Evolutionary conservation across 2,888 invertebrate species (phyloP).

Genomic region (Chelonus formosanus): DNA sequence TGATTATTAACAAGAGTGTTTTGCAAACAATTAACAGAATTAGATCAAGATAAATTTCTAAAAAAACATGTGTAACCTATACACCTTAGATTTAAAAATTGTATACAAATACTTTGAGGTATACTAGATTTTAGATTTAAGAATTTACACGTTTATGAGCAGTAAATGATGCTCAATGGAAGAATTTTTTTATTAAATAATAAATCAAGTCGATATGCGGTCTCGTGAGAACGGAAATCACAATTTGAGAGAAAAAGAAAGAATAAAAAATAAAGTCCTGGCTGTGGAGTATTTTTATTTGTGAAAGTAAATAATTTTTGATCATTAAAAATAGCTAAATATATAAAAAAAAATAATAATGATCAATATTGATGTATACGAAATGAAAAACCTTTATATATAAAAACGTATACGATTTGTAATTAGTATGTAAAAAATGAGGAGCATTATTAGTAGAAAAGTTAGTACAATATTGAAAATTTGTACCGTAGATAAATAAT

Average conservation of each 20-base stretch:
- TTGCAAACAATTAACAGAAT: no score
- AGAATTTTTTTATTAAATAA: constrained; percentile 11
- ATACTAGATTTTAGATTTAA: constrained; percentile 58
- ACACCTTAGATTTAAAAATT: constrained; percentile 8
- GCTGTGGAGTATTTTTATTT: constrained; percentile 37
- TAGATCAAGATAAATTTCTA: no score
- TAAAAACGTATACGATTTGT: constrained; percentile 31
- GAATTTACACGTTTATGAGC: constrained; percentile 35
- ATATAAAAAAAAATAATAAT: constrained; percentile 12
- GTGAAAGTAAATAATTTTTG: constrained; percentile 15
- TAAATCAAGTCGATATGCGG: constrained; percentile 6
- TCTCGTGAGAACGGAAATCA: constrained; percentile 19
- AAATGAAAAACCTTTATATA: constrained; percentile 1
- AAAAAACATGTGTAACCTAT: no score
- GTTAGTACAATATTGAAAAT: constrained; percentile 6
- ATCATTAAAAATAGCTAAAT: no score
- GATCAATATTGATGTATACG: constrained; percentile 17
- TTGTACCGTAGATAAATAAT: no score
- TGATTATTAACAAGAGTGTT: no score
- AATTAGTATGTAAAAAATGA: constrained; percentile 28
- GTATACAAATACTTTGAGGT: constrained; percentile 60
- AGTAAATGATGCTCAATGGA: constrained; percentile 19
- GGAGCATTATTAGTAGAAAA: constrained; percentile 6
- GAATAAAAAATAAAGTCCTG: constrained; percentile 28
- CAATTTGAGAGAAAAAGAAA: constrained; percentile 3